These are phyloP conservation scores for Lasioglossum morio DNA, from an alignment of 2,888 invertebrate genomes.

Conservation along the genomic window DNA sequence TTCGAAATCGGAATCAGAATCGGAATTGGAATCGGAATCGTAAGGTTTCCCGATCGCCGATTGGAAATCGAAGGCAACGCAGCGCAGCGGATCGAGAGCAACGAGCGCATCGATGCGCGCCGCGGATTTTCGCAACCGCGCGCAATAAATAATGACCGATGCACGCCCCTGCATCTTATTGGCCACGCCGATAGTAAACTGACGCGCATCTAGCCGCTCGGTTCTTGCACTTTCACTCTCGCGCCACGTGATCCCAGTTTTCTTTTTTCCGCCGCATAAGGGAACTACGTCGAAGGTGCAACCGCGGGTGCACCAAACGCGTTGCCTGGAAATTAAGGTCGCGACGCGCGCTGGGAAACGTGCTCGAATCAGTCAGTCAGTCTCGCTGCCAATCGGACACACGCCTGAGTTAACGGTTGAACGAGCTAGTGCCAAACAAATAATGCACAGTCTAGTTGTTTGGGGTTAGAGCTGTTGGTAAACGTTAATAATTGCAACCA, in stretches of 20 bases:
- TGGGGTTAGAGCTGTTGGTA: too few relatives aligned
- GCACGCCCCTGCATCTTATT: conserved; percentile 64
- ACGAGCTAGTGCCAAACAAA: too few relatives aligned
- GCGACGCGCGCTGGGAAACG: background rate
- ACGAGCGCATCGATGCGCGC: conserved; percentile 52
- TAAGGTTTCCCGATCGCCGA: conserved; percentile 22
- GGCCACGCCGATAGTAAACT: conserved; percentile 68
- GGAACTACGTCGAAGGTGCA: conserved; percentile 19
- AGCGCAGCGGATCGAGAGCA: conserved; percentile 5
- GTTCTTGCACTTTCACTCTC: conserved; percentile 67
- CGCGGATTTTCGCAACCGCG: conserved; percentile 61
- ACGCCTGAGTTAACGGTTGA: background rate
- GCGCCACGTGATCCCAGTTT: conserved; percentile 66
- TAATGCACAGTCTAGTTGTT: too few relatives aligned
- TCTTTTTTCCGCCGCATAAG: conserved; percentile 53
- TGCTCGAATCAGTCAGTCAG: background rate
- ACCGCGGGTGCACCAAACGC: background rate
- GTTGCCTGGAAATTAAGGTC: conserved; percentile 1
- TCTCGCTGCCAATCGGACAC: background rate
- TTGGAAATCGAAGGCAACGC: conserved; percentile 48
- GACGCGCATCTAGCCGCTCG: conserved; percentile 60
- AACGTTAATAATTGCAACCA: too few relatives aligned
- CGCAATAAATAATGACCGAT: conserved; percentile 61
- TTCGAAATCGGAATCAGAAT: background rate
- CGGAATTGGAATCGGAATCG: background rate